Conservation (phyloP, 2,888 invertebrate genomes). For the Quadriops clusia region DNA sequence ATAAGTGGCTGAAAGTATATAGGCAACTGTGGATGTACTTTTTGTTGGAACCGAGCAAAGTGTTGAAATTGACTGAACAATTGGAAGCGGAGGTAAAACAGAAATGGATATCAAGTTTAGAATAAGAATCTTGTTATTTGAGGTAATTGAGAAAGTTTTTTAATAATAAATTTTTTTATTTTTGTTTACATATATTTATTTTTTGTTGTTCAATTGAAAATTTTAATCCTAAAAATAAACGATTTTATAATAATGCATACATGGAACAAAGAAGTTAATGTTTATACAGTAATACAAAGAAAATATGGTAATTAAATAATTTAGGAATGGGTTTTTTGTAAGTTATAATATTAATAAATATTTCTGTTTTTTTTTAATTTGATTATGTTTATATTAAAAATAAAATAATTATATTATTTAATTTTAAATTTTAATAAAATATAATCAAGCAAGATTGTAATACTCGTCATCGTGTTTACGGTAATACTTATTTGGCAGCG, state of each 20-base stretch:
- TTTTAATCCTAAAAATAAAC: constrained; percentile 7
- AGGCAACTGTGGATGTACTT: constrained; percentile 21
- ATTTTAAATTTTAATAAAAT: constrained; percentile 3
- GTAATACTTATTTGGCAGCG: constrained; percentile 14
- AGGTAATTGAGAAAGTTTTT: too few relatives aligned
- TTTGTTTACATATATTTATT: constrained; percentile 5
- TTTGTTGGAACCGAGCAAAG: constrained; percentile 12
- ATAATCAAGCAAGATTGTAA: constrained; percentile 16
- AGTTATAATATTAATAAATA: constrained; percentile 2
- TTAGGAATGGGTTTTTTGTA: too few relatives aligned
- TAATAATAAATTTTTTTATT: constrained; percentile 5
- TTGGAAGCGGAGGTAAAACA: constrained; percentile 10
- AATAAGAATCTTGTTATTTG: too few relatives aligned
- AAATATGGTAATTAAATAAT: too few relatives aligned
- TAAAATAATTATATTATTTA: background rate
- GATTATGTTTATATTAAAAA: background rate
- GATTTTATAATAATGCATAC: constrained; percentile 3
- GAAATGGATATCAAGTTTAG: background rate
- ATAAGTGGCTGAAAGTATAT: constrained; percentile 22
- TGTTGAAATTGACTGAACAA: constrained; percentile 12
- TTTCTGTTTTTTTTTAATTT: too few relatives aligned
- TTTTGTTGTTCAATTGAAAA: constrained; percentile 3
- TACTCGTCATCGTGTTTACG: constrained; percentile 15
- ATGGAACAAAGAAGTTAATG: too few relatives aligned
- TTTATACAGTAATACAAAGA: too few relatives aligned